Evolutionary conservation across 30 jellyfish, hydroid and myxozoan genomes (phyloP).

Genomic region (Aurelia sp.): DNA sequence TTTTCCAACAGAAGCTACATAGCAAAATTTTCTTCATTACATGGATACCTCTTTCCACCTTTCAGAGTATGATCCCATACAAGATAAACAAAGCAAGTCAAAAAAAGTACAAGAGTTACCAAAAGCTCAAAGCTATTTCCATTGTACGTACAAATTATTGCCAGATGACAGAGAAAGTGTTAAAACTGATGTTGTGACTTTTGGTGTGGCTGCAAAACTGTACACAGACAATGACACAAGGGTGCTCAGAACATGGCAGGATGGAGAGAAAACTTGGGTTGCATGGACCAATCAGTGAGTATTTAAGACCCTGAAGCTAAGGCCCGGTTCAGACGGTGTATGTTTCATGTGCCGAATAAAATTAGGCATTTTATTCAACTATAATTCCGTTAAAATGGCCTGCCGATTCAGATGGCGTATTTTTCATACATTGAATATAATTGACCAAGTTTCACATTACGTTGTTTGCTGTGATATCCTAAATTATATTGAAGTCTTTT

Average conservation of each 20-base stretch:
- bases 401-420: too few species aligned
- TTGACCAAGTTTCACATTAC: too few species aligned
- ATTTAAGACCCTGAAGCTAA: neutral
- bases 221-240: conserved; percentile 90
- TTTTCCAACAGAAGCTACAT: too few species aligned
- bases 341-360: too few species aligned
- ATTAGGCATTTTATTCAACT: too few species aligned
- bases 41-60: neutral
- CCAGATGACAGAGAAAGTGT: conserved; percentile 89
- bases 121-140: conserved; percentile 93
- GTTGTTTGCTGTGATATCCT: too few species aligned
- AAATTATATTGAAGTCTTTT: too few species aligned
- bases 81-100: conserved; percentile 24
- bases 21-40: too few species aligned
- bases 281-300: conserved; percentile 95
- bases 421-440: too few species aligned
- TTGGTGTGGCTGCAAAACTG: conserved; percentile 96
- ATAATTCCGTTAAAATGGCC: too few species aligned
- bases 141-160: conserved; percentile 83
- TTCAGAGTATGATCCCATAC: conserved; percentile 40
- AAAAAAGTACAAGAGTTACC: conserved; percentile 71
- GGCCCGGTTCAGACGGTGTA: too few species aligned
- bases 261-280: conserved; percentile 94
- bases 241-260: conserved; percentile 93
- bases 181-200: conserved; percentile 91